Evolutionary conservation across 2,797 vertebrate species (phyloP), one percentile per base, ranked within the genome.

Genomic region (Gymnoscopelus microlampas): DNA sequence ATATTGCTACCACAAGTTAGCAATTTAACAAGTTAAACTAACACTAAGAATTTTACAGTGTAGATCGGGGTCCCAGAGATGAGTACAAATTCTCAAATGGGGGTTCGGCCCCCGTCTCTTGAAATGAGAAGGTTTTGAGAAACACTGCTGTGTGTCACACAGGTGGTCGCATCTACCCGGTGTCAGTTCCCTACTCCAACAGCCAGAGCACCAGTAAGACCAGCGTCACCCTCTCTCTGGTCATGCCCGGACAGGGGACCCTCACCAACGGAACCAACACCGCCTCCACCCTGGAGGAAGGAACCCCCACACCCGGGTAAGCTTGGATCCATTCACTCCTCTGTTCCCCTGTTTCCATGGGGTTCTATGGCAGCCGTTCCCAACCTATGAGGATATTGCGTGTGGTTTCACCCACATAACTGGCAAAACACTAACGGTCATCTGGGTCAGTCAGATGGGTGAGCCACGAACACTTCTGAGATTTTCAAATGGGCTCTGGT

Each of bases 211-310:
- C 97, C 85, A 98, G 98, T 90, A 99, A 99, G 90, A 99, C 97
- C 26, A 99, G 98, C 0, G 98, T 99, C 77, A 99, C 96, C 0
- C 94, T 99, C 13, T 99, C 98, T 2, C 93, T 99, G 77, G 98
- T 99, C 70, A 99, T 99, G 97, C 98, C 98, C 64, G 97, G 95
- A 3, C 96, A 98, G 71, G 93, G 95, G 47, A 96, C 97, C 57
- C 95, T 99, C 90, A 97, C 98, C 85, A 99, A 99, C 0, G 98
- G 97, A 49, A 96, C 97, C 76, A 97, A 96, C 93, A 97, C 95
- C 0, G 95, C 95, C 12, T 96, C 97, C 66, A 97, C 97, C 2
- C 86, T 97, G 88, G 97, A 98, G 47, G 98, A 97, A 86, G 94
- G 94, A 54, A 98, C 97, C 0, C 96, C 98, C 26, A 98, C 98